Percentiles rank a stretch among this genome's conserved stretches.
These are phyloP conservation scores for Coelinius sp. DNA, from an alignment of 2,888 invertebrate species.

Conservation along the genomic window DNA sequence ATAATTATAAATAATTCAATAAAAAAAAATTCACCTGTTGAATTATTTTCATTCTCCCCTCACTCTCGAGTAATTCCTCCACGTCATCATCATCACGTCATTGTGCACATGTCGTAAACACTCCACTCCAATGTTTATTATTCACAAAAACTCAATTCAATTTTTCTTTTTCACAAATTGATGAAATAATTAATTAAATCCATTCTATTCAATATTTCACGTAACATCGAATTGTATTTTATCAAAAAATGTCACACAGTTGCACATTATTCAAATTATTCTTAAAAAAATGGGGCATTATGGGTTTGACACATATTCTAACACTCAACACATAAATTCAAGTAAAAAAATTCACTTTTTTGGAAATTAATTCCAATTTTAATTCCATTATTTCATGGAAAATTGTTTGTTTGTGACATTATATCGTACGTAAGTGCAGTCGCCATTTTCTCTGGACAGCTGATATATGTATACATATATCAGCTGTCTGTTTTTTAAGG, in stretches of 20 bases:
- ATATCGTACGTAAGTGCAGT: background rate
- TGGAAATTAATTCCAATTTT: background rate
- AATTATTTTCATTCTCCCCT: constrained; percentile 23
- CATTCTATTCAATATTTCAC: background rate
- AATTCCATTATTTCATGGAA: background rate
- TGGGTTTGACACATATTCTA: background rate
- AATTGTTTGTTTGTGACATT: background rate
- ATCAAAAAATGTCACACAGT: background rate
- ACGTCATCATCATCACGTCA: constrained; percentile 4
- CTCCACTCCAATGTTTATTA: background rate
- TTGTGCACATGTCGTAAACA: background rate
- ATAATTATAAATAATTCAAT: too few species aligned
- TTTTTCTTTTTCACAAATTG: background rate
- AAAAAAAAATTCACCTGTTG: constrained; percentile 41
- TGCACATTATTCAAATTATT: background rate
- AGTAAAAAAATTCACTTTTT: background rate
- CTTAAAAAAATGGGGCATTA: background rate
- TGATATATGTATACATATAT: background rate
- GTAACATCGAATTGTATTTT: background rate
- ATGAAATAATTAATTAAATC: background rate
- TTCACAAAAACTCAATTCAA: too few species aligned
- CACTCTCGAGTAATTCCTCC: background rate
- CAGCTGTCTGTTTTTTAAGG: background rate
- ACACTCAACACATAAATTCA: background rate
- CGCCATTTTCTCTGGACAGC: background rate